Conservation (phyloP, 2,797 vertebrate species). For the Semotilus atromaculatus region DNA sequence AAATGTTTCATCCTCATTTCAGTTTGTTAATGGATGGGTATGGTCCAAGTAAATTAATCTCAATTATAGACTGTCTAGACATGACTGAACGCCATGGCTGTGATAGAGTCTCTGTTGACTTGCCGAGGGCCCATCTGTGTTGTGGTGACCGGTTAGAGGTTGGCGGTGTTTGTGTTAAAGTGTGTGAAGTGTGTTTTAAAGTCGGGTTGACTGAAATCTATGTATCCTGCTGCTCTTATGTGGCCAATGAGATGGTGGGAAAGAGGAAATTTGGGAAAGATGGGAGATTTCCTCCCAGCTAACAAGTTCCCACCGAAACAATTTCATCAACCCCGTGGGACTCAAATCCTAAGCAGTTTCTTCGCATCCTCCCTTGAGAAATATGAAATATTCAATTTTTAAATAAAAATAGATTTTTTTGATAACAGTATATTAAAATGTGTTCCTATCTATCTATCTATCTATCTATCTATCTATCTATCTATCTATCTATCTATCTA, state of each 20-base stretch:
- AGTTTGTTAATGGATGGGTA: slow-evolving; percentile 11
- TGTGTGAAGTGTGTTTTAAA: slow-evolving; percentile 52
- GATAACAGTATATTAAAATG: background rate
- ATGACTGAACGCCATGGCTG: background rate
- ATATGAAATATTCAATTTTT: background rate
- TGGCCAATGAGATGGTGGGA: slow-evolving; percentile 48
- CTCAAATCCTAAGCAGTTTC: slow-evolving; percentile 13
- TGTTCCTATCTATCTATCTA: background rate
- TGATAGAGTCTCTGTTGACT: slow-evolving; percentile 21
- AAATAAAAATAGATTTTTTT: background rate
- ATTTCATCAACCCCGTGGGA: slow-evolving; percentile 45
- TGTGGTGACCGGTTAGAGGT: slow-evolving; percentile 53
- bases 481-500: background rate
- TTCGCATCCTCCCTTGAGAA: slow-evolving; percentile 9
- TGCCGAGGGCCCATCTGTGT: slow-evolving; percentile 44
- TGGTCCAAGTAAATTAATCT: background rate
- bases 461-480: background rate
- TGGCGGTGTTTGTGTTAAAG: slow-evolving; percentile 54
- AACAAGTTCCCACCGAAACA: slow-evolving; percentile 48
- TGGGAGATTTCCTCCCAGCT: slow-evolving; percentile 54
- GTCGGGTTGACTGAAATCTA: slow-evolving; percentile 43
- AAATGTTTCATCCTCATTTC: slow-evolving; percentile 10
- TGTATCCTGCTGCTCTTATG: slow-evolving; percentile 52
- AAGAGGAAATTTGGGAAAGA: slow-evolving; percentile 54
- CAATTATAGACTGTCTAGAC: slow-evolving; percentile 25